These are phyloP conservation scores for Nemapogon koenigi DNA, from an alignment of 2,888 invertebrate genomes.

Conservation along the genomic window DNA sequence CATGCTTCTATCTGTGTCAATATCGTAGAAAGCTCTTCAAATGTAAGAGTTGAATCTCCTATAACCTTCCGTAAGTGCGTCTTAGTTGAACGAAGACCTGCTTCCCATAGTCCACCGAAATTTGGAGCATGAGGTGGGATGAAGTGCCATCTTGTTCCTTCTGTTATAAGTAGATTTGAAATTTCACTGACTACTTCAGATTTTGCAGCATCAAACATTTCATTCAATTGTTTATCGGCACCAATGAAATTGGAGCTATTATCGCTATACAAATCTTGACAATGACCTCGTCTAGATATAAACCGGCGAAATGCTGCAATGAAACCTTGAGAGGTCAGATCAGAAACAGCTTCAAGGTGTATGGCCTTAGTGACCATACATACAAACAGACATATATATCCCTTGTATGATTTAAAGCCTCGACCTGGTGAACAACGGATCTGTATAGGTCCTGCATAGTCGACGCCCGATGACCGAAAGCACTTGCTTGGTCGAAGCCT, in stretches of 20 bases:
- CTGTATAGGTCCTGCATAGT: slow-evolving; percentile 12
- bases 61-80: slow-evolving; percentile 16
- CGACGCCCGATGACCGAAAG: slow-evolving; percentile 10
- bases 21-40: slow-evolving; percentile 16
- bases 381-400: slow-evolving; percentile 15
- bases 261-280: slow-evolving; percentile 15
- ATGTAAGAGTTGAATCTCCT: slow-evolving; percentile 14
- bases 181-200: slow-evolving; percentile 3
- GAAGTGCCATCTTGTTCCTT: slow-evolving; percentile 20
- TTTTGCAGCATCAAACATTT: background rate
- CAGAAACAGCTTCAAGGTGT: slow-evolving; percentile 23
- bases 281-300: slow-evolving; percentile 14
- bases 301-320: slow-evolving; percentile 20
- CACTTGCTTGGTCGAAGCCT: slow-evolving; percentile 8
- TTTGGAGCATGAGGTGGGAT: slow-evolving; percentile 17
- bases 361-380: slow-evolving; percentile 21
- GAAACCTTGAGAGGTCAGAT: slow-evolving; percentile 21
- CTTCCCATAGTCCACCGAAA: slow-evolving; percentile 20
- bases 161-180: slow-evolving; percentile 7
- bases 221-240: slow-evolving; percentile 12
- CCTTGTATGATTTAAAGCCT: slow-evolving; percentile 9
- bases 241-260: slow-evolving; percentile 19
- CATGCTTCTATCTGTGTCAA: slow-evolving; percentile 17
- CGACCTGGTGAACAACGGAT: slow-evolving; percentile 12
- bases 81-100: slow-evolving; percentile 18